Conservation (phyloP, 2,797 vertebrate genomes). For the Picus viridis region DNA sequence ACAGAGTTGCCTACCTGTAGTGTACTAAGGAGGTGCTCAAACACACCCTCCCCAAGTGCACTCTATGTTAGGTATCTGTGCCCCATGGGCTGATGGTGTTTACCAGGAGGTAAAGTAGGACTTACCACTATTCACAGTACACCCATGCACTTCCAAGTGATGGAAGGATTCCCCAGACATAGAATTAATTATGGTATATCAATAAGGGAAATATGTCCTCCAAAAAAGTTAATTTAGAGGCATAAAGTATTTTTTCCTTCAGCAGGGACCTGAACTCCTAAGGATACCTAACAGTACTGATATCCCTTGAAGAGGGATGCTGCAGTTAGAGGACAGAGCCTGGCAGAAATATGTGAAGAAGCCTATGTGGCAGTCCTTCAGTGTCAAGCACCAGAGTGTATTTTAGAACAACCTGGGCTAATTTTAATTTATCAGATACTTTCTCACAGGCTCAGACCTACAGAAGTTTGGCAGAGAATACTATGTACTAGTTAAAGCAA, state of each 20-base stretch:
- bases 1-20: not conserved
- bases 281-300: not conserved
- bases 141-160: accelerated
- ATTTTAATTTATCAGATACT: not conserved
- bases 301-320: not conserved
- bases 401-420: not conserved
- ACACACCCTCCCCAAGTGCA: not conserved
- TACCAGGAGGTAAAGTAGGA: not conserved
- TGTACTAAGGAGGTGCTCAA: not conserved
- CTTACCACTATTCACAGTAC: not conserved
- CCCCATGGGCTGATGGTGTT: not conserved
- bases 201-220: not conserved
- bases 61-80: accelerated
- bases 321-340: not conserved
- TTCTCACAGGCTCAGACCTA: not conserved
- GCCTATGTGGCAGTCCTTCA: not conserved
- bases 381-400: accelerated
- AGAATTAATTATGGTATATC: not conserved
- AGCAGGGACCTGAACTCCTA: not conserved
- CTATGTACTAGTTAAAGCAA: not conserved
- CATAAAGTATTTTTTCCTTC: not conserved
- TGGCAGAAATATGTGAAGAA: not conserved
- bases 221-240: not conserved
- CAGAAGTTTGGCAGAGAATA: not conserved
- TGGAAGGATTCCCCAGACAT: not conserved